Base-by-base conservation (phyloP, 2,888 invertebrate species). In the Lochmaea crataegi region DNA sequence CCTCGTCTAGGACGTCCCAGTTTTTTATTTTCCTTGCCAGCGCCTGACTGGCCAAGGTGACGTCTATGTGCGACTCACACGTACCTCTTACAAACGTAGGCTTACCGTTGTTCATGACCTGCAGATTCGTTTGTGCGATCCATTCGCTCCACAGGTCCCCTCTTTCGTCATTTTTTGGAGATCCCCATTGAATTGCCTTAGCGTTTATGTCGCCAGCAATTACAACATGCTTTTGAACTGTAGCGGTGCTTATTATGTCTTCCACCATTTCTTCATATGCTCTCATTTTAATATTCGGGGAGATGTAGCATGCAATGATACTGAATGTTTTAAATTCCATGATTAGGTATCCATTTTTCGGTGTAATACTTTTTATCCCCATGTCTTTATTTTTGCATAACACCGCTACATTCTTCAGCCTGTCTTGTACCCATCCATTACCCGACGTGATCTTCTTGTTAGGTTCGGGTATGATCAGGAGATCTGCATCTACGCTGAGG, bases 131-230 rank as follows among this genome's bases (percentile, higher is more conserved):
- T 42, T 51, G 22, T 2, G 65, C 48, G 9, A 75, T 11, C 66
- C 72, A 66, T 14, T 75, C 71, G 9, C 16, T 12, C n/a, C 63
- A 16, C 26, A 66, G 61, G 5, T 70, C 68, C 14, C 71, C 71
- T 16, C 68, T 70, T 2, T 4, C 51, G 18, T 75, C 71, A 6
- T 22, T 18, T 12, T 12, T 12, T n/a, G 68, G 56, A n/a, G 75
- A 70, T 14, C 68, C 66, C 71, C 71, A 73, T 45, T 57, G 48
- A 1, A 57, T 12, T 1, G 73, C 73, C 71, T 0, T 71, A n/a
- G n/a, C n/a, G n/a, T 75, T 66, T 2, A 73, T 42, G 18, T 75
- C 75, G 11, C 75, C 73, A 22, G 68, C 7, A 5, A 75, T 1
- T 2, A 22, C 16, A 11, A 48, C 5, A 7, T 45, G 22, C 9